Base-by-base conservation (phyloP, 2,113 vertebrate species). In the Crotophaga sulcirostris region DNA sequence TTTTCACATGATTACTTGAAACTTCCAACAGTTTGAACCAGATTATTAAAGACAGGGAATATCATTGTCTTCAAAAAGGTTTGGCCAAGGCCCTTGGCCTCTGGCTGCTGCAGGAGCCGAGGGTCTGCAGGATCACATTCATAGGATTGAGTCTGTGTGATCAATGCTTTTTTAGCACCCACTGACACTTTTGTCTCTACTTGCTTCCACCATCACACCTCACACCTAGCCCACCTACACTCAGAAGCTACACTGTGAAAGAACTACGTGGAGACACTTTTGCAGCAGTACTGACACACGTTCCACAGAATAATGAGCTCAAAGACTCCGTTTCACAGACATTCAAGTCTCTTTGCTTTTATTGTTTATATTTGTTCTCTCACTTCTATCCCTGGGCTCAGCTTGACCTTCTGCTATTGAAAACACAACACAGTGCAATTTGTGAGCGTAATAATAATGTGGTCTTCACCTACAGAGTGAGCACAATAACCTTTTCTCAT, bases 351-450 rank as follows among this genome's bases (percentile, higher is more conserved):
- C 77, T 95, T 85, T 79, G 87, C 69, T 85, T 97, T 94, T 87
- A 79, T 85, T 95, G 97, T 95, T 86, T 83, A 23, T 89, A 79
- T 96, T 93, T 96, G 85, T 94, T 83, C 84, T 82, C 79, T 52
- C 56, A 55, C 62, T 97, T 96, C 95, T 98, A 97, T 98, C 98
- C 98, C 95, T 95, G 84, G 97, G 98, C 97, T 96, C 62, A 97
- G 87, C 69, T 89, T 98, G 98, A 98, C 96, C 98, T 97, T 97
- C 97, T 96, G 92, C 97, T 98, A 95, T 96, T 81, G 94, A 94
- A 96, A 97, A 89, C 90, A 86, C 4, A 9, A 58, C 81, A 69
- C 70, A 29, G 44, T 31, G 36, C 67, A 78, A 92, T 88, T 96
- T 89, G 92, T 97, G 94, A 96, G 76, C 77, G 52, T 55, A 67